phyloP scores from a whole-genome alignment of 2,113 vertebrate genomes.

The Turdus rufiventris region DNA sequence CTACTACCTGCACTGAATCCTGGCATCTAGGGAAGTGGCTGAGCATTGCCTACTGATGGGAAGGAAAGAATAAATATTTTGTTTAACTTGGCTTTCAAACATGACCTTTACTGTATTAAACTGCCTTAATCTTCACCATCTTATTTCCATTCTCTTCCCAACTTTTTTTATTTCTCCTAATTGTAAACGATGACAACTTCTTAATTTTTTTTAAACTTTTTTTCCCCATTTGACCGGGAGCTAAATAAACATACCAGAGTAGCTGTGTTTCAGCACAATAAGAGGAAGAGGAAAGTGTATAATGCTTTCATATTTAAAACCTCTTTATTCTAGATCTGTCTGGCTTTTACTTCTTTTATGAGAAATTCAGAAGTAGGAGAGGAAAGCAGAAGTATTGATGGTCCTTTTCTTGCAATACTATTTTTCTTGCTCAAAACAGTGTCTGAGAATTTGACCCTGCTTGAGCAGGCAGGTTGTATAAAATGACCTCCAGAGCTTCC shows the following conservation, averaged over 20 bases:
- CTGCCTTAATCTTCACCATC: background rate
- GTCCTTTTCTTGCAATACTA: background rate
- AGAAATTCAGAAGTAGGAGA: background rate
- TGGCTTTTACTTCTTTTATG: background rate
- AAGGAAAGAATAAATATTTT: background rate
- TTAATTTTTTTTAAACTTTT: background rate
- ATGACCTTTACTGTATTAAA: background rate
- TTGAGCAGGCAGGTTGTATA: background rate
- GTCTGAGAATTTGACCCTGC: background rate
- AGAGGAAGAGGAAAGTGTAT: background rate
- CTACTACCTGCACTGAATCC: background rate
- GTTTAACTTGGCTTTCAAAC: background rate
- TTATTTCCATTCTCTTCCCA: background rate
- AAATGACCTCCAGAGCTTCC: background rate
- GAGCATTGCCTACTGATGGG: background rate
- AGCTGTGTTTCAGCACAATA: background rate
- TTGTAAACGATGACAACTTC: background rate
- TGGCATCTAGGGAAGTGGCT: background rate
- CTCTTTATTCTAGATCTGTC: background rate
- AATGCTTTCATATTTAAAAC: background rate
- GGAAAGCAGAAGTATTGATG: background rate
- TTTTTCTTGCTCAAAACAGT: background rate
- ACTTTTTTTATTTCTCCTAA: background rate
- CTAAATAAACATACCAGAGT: background rate
- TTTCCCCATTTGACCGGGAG: accelerated